A percentile compares a stretch with the other conserved stretches of the same genome.
Conservation (phyloP, 2,797 vertebrate species). For the Tinamus major region DNA sequence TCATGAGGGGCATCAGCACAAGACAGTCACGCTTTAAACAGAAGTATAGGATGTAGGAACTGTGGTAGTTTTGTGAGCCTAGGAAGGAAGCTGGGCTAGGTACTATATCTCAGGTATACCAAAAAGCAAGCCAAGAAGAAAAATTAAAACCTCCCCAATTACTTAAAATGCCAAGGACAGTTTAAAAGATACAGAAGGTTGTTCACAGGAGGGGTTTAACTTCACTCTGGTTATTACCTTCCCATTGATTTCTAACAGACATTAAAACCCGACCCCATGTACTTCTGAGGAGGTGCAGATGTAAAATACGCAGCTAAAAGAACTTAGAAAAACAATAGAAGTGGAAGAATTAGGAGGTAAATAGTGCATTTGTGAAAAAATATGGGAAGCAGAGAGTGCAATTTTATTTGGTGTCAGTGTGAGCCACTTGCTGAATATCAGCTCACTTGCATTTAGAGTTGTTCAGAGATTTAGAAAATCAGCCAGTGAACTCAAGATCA, state of each 20-base stretch:
- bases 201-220: neutral
- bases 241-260: neutral
- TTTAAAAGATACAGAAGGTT: neutral
- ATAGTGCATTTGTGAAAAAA: neutral
- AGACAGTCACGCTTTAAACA: neutral
- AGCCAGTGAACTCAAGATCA: neutral
- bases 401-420: neutral
- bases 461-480: neutral
- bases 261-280: neutral
- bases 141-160: neutral
- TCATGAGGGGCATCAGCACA: slow-evolving; percentile 52
- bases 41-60: neutral
- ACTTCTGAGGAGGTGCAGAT: neutral
- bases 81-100: neutral
- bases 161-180: neutral
- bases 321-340: neutral
- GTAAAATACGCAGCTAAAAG: neutral
- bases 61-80: neutral
- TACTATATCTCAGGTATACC: neutral
- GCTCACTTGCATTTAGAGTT: neutral
- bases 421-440: neutral
- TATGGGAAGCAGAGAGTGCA: neutral
- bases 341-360: neutral
- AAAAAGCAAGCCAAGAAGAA: neutral
- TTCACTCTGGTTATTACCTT: neutral